Conservation (phyloP, 1,140 invertebrate species). For the Papilio polytes region DNA sequence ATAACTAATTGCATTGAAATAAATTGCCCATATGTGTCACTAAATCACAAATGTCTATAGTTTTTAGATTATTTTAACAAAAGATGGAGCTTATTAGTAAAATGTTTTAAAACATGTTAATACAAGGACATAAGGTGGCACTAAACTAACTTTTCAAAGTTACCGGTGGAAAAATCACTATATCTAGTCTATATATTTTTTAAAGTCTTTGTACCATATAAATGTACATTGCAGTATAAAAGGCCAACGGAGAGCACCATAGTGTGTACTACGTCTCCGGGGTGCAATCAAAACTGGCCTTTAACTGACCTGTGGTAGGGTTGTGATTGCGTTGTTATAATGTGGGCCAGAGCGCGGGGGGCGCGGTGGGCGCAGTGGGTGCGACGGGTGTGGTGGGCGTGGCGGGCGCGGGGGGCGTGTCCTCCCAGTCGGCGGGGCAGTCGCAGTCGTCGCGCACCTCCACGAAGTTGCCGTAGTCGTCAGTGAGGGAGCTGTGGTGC, state of each 20-base stretch:
- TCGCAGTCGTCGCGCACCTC: conserved; percentile 74
- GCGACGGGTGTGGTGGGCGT: conserved; percentile 8
- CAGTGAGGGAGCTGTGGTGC: conserved; percentile 75
- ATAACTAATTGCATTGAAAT: too few species aligned
- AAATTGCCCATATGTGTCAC: too few species aligned
- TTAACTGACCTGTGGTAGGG: neutral
- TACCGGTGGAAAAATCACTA: too few species aligned
- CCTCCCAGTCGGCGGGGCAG: conserved; percentile 55
- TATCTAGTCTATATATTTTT: too few species aligned
- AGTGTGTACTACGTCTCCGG: too few species aligned
- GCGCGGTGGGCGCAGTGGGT: conserved; percentile 23
- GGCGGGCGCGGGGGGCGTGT: conserved; percentile 41
- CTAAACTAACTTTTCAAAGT: too few species aligned
- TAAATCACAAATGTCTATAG: too few species aligned
- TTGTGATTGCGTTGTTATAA: neutral
- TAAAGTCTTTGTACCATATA: neutral
- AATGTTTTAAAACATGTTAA: too few species aligned
- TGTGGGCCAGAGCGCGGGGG: conserved; percentile 19
- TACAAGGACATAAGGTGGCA: too few species aligned
- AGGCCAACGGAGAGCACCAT: neutral
- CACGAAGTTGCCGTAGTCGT: conserved; percentile 83
- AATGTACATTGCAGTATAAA: neutral
- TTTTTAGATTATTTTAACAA: too few species aligned
- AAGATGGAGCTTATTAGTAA: too few species aligned
- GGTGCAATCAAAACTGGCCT: conserved; percentile 35